A percentile compares a stretch with the other conserved stretches of the same genome.
Conservation (phyloP, 1,140 invertebrate genomes). For the Bombus terrestris region DNA sequence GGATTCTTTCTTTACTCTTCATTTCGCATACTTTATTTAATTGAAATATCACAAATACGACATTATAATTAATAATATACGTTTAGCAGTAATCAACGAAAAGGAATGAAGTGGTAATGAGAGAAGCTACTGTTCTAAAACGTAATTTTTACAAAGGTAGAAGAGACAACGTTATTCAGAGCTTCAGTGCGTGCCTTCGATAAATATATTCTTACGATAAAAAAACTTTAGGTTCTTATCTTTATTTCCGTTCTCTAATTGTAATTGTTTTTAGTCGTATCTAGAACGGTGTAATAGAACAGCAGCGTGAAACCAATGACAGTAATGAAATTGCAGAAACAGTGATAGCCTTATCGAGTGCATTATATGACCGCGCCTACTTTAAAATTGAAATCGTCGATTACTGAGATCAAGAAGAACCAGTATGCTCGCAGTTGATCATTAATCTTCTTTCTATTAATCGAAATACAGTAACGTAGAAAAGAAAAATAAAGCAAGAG, state of each 20-base stretch:
- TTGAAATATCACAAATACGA: background rate
- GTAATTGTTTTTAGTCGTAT: background rate
- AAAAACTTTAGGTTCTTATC: background rate
- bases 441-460: background rate
- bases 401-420: background rate
- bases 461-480: background rate
- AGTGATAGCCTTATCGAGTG: background rate
- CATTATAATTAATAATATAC: background rate
- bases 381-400: slow-evolving; percentile 11
- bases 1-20: background rate
- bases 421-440: background rate
- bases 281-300: background rate
- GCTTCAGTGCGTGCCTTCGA: background rate
- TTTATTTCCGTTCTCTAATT: background rate
- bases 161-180: background rate
- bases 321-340: slow-evolving; percentile 14
- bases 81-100: background rate
- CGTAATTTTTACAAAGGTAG: background rate
- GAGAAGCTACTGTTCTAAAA: background rate
- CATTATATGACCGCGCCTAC: background rate
- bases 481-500: background rate
- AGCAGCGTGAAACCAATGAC: background rate
- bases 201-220: background rate
- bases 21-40: accelerated
- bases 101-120: background rate